Evolutionary conservation across 2,113 vertebrate genomes (phyloP).

Genomic region (Entelurus aequoreus): DNA sequence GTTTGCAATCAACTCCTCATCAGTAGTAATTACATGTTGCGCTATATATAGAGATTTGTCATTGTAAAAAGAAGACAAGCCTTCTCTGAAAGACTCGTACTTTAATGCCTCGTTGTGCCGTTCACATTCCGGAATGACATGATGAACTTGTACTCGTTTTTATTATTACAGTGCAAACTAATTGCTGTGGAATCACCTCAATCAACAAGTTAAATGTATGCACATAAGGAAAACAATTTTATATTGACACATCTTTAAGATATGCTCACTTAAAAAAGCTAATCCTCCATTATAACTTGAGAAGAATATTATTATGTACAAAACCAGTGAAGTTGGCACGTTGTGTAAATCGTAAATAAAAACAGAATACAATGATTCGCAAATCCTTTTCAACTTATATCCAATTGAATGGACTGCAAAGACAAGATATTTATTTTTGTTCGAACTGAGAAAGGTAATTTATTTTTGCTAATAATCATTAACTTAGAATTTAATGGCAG

Average conservation of each 20-base stretch:
- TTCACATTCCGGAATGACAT: slow-evolving; percentile 28
- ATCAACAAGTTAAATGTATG: not conserved
- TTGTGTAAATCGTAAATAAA: no score
- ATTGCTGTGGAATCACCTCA: slow-evolving; percentile 4
- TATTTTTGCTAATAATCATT: no score
- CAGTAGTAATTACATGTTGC: slow-evolving; percentile 66
- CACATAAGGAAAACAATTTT: not conserved
- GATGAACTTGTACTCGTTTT: slow-evolving; percentile 12
- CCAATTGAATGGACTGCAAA: no score
- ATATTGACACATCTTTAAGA: not conserved
- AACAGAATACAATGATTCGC: no score
- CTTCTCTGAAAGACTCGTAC: slow-evolving; percentile 50
- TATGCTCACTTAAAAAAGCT: not conserved
- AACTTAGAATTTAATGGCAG: no score
- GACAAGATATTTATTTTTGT: no score
- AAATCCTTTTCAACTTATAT: no score
- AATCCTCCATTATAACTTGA: not conserved
- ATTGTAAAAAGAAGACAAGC: slow-evolving; percentile 48
- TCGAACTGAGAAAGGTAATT: no score
- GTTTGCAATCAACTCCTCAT: slow-evolving; percentile 69
- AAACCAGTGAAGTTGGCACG: no score
- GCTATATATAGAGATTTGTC: slow-evolving; percentile 64
- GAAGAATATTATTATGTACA: not conserved
- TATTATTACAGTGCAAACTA: slow-evolving; percentile 11
- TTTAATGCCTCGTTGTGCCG: slow-evolving; percentile 38